Percentiles rank a stretch among this genome's conserved stretches.
Evolutionary conservation across 2,113 vertebrate genomes (phyloP).

Genomic region (Albula goreensis): DNA sequence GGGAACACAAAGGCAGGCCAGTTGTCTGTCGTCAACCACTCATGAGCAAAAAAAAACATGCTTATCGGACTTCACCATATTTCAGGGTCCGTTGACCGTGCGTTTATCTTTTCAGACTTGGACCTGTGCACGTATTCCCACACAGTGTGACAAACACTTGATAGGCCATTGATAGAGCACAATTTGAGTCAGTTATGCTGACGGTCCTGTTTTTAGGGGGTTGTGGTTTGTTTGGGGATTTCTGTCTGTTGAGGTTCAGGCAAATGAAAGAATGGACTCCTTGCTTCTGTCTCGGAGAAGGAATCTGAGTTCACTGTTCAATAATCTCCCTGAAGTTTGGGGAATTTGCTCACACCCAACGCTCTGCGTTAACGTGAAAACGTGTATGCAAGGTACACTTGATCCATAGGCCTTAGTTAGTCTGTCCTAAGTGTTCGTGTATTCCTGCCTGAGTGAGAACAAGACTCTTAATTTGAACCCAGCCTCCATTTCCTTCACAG

Average conservation of each 20-base stretch:
- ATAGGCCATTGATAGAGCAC: not conserved
- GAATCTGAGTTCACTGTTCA: not conserved
- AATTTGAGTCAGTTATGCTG: not conserved
- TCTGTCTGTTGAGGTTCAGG: not conserved
- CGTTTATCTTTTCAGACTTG: not conserved
- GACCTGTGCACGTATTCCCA: not conserved
- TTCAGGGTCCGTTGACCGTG: not conserved
- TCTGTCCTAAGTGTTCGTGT: not conserved
- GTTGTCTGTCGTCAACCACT: not conserved
- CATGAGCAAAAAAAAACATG: not conserved
- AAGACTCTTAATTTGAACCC: not conserved
- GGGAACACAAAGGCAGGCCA: too few species aligned
- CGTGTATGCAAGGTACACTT: too few species aligned
- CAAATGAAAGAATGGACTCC: conserved; percentile 5
- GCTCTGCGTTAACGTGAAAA: not conserved
- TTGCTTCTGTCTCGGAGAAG: not conserved
- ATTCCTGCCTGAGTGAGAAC: not conserved
- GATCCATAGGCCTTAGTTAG: not conserved
- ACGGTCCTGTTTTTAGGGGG: not conserved
- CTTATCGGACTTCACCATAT: not conserved
- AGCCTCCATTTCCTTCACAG: not conserved
- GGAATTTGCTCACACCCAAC: not conserved
- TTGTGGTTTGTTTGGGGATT: not conserved
- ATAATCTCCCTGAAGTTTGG: not conserved
- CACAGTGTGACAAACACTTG: not conserved